Percentiles rank a stretch among this genome's conserved stretches.
Conservation (phyloP, 2,113 vertebrate genomes). For the Neopipo cinnamomea region DNA sequence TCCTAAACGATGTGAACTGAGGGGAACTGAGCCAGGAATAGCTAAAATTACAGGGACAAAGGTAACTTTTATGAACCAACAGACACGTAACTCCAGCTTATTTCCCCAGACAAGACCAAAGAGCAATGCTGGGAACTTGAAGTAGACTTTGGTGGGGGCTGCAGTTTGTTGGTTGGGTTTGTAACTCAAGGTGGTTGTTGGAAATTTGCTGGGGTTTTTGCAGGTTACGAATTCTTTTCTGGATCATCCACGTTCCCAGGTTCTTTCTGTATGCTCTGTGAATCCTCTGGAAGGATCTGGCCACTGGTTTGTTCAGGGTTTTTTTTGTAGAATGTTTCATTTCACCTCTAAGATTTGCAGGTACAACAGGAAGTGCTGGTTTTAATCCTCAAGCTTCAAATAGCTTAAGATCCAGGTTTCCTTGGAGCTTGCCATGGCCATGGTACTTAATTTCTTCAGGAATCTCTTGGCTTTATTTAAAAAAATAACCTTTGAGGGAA, state of each 20-base stretch:
- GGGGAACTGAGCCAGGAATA: accelerated
- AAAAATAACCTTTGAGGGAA: background rate
- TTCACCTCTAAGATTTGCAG: background rate
- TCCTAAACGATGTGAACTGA: background rate
- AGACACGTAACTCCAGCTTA: background rate
- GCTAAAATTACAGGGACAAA: background rate
- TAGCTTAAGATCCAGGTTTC: background rate
- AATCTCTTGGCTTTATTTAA: background rate
- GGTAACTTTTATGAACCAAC: background rate
- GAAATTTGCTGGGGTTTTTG: accelerated
- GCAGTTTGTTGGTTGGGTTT: accelerated
- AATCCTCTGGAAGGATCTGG: background rate
- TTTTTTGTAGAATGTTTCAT: background rate
- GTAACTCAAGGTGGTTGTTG: background rate
- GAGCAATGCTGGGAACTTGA: background rate
- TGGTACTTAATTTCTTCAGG: background rate
- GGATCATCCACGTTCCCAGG: background rate
- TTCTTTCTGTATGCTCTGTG: background rate
- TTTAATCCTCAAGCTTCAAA: background rate
- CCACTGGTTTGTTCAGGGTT: background rate
- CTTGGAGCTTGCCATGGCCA: background rate
- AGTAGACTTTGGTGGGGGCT: background rate
- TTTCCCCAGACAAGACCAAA: background rate
- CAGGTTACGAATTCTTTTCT: background rate
- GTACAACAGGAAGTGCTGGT: background rate